These are phyloP conservation scores for Peromyscus maniculatus DNA, from an alignment of 2,113 vertebrate genomes.

Conservation along the genomic window DNA sequence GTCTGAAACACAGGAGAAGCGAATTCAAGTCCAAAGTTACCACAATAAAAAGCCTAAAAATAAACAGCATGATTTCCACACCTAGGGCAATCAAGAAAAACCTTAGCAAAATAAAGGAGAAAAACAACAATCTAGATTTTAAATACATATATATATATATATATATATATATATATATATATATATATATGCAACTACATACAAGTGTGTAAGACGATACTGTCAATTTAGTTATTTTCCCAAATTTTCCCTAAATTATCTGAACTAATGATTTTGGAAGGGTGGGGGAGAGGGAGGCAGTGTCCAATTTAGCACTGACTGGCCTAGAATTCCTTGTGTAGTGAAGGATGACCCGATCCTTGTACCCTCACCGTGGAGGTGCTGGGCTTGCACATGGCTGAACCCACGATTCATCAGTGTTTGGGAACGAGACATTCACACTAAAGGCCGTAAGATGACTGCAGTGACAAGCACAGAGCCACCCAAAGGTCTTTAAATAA, in stretches of 20 bases:
- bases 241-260: conserved; percentile 23
- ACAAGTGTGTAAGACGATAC: conserved; percentile 29
- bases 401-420: background rate
- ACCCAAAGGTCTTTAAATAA: conserved; percentile 46
- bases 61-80: background rate
- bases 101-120: background rate
- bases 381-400: background rate
- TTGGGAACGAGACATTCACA: background rate
- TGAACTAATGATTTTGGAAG: conserved; percentile 45
- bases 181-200: background rate
- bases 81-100: conserved; percentile 17
- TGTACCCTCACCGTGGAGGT: background rate
- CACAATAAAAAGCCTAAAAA: conserved; percentile 55
- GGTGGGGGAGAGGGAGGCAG: background rate
- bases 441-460: conserved; percentile 21
- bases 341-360: background rate
- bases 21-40: conserved; percentile 39
- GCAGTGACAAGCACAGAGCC: conserved; percentile 19
- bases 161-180: background rate
- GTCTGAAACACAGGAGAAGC: background rate
- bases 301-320: background rate
- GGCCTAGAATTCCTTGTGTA: background rate
- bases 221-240: conserved; percentile 40
- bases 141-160: background rate
- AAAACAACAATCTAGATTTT: background rate